Base-by-base conservation (phyloP, 1,140 invertebrate species). In the Hyphantria cunea region DNA sequence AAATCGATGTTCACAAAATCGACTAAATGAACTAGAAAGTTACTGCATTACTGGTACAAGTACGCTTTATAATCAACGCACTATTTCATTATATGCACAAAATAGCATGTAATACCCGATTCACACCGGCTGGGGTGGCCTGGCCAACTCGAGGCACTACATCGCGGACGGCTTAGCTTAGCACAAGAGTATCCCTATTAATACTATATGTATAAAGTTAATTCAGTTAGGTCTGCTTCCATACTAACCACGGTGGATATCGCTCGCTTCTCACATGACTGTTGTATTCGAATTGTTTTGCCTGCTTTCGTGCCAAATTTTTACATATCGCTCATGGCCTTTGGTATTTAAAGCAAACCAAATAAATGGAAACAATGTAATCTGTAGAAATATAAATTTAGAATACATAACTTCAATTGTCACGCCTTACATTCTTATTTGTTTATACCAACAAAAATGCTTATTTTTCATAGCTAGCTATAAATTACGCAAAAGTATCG, bases 231-330 rank as follows among this genome's bases (percentile, higher is more conserved):
- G 75, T 78, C 55, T 80, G 87, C 87, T 90, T 90, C 84, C 86
- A 83, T 89, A 79, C 55, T 74, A 78, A 83, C 72, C 64, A 78
- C 63, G 69, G 74, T 64, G 68, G 72, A 62, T 69, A 54, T 81
- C 78, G 83, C 84, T 80, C 83, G 88, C 88, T 90, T 89, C 86
- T 87, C 88, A 88, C 88, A 80, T 80, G 41, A 80, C 78, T 83
- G 84, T 86, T 81, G 73, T 84, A 74, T 84, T 78, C 74, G 72
- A 84, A 70, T 85, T 87, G 80, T 87, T 87, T 90, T 87, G 87
- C 87, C 88, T 84, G 90, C 86, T 89, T 87, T 72, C 75, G 78
- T 82, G 76, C 75, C 55, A 50, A 65, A 62, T 58, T 45, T 70
- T 68, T 41, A 48, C 11, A 39, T 56, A 42, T 64, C 32, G 47